Conservation (phyloP, 92 coral and sea anemone genomes). For the Blastomussa wellsi region DNA sequence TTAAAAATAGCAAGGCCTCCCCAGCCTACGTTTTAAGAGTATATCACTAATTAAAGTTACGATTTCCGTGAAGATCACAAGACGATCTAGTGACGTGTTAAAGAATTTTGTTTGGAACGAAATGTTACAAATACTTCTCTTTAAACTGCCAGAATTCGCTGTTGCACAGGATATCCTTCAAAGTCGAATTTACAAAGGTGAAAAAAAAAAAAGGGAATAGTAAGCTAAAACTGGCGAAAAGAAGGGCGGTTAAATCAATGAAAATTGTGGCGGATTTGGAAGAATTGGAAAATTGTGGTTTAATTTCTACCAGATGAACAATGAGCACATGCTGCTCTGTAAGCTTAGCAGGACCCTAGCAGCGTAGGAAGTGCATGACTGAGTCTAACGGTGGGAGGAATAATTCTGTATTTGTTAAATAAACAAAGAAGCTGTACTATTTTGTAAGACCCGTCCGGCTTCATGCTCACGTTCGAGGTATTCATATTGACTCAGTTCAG, state of each 20-base stretch:
- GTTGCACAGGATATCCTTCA: too few species aligned
- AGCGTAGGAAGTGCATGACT: conserved; percentile 7
- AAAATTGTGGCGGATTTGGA: neutral
- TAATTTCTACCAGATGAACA: neutral
- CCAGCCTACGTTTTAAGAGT: conserved; percentile 1
- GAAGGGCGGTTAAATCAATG: neutral
- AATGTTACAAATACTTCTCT: neutral
- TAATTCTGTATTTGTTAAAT: conserved; percentile 10
- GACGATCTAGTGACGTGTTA: neutral
- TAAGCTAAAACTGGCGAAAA: neutral
- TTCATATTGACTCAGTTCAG: neutral
- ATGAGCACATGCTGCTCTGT: conserved; percentile 3
- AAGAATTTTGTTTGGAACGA: neutral
- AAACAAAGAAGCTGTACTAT: conserved; percentile 25
- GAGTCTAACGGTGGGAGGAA: conserved; percentile 16
- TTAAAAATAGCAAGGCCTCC: conserved; percentile 3
- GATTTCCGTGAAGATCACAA: neutral
- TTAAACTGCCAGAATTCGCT: too few species aligned
- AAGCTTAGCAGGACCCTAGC: neutral
- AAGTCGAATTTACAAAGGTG: neutral
- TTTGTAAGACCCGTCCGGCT: neutral
- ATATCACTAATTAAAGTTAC: conserved; percentile 2
- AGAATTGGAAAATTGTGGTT: neutral
- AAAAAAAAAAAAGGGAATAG: neutral
- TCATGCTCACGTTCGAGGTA: conserved; percentile 11